Percentiles rank a stretch among this genome's conserved stretches.
phyloP scores from a whole-genome alignment of 1,140 invertebrate genomes.

The Eurytemora carolleeae region DNA sequence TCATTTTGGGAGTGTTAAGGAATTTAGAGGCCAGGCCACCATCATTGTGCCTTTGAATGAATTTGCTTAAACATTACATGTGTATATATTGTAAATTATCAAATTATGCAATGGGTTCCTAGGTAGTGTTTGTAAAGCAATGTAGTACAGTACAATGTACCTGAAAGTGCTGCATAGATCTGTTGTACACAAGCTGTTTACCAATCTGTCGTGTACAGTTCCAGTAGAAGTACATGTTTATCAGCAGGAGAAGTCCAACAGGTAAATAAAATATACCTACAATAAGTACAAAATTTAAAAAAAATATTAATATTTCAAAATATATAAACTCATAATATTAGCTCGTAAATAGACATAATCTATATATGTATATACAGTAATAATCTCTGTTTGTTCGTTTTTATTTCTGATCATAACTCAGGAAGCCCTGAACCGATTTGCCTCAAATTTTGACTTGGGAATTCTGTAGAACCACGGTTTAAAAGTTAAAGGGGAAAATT shows the following conservation, averaged over 20 bases:
- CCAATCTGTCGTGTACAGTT: slow-evolving; percentile 5
- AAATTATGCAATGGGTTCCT: not conserved
- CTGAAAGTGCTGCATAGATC: slow-evolving; percentile 14
- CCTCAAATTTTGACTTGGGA: no score
- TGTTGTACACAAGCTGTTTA: slow-evolving; percentile 10
- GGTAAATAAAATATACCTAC: slow-evolving; percentile 2
- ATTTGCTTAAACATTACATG: not conserved
- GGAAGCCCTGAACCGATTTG: no score
- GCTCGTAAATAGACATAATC: no score
- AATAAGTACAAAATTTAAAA: not conserved
- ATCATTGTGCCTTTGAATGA: not conserved
- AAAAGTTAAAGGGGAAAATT: no score
- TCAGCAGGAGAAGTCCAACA: not conserved
- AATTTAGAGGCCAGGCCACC: no score
- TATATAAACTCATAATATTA: no score
- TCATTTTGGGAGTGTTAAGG: no score
- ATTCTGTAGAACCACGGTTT: no score
- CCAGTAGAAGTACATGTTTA: slow-evolving; percentile 9
- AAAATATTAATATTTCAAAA: no score
- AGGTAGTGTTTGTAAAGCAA: not conserved
- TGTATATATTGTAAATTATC: not conserved
- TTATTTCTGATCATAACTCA: no score
- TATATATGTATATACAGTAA: no score
- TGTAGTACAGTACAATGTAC: slow-evolving; percentile 4
- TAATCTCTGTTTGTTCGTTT: no score